A percentile compares a stretch with the other conserved stretches of the same genome.
phyloP scores from a whole-genome alignment of 2,888 invertebrate species.

The Saturnia japonica region DNA sequence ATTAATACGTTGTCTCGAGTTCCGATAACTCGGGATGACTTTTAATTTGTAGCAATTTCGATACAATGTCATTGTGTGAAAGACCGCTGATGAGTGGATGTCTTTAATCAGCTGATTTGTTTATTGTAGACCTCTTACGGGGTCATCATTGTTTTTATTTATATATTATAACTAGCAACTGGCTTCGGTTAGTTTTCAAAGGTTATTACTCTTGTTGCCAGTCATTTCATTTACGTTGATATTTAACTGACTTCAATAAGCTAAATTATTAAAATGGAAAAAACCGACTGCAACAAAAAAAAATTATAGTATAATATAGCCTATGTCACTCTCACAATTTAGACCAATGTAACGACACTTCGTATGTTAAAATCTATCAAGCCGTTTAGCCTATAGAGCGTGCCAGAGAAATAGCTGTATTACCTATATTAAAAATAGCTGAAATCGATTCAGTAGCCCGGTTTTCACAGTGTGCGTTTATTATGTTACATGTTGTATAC shows the following conservation, averaged over 20 bases:
- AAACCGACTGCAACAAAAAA: too few species aligned
- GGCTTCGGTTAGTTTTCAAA: not conserved
- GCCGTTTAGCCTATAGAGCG: too few species aligned
- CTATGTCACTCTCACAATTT: too few species aligned
- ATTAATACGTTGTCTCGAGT: slow-evolving; percentile 16
- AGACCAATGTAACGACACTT: too few species aligned
- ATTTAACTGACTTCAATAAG: not conserved
- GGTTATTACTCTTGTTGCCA: not conserved
- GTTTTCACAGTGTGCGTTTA: too few species aligned
- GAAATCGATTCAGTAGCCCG: too few species aligned
- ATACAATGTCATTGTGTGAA: slow-evolving; percentile 23
- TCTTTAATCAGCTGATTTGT: slow-evolving; percentile 22
- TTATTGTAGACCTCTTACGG: not conserved
- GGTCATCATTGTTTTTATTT: slow-evolving; percentile 13
- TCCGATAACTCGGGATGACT: slow-evolving; percentile 15
- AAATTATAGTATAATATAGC: too few species aligned
- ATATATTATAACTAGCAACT: not conserved
- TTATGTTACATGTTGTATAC: too few species aligned
- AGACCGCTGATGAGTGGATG: slow-evolving; percentile 19
- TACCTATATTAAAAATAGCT: too few species aligned
- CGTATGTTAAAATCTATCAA: too few species aligned
- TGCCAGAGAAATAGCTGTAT: too few species aligned
- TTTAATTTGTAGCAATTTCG: slow-evolving; percentile 21
- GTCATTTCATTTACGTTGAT: not conserved
- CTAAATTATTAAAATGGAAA: too few species aligned